Conservation (phyloP, 1,140 invertebrate species). For the Trichogramma pretiosum region DNA sequence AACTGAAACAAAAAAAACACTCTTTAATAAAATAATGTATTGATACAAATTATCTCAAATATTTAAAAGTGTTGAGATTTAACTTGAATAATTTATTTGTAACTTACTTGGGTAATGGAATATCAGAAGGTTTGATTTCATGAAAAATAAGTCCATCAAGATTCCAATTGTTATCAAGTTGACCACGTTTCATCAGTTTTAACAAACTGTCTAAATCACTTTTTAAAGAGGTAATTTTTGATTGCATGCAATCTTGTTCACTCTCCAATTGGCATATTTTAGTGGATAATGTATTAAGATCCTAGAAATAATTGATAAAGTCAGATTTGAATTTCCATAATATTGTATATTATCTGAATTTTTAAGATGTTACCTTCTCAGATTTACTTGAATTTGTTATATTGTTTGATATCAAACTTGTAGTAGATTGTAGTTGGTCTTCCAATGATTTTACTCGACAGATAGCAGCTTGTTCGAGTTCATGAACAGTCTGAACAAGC, state of each 20-base stretch:
- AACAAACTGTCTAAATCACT: conserved; percentile 37
- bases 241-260: conserved; percentile 25
- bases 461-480: conserved; percentile 48
- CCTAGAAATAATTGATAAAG: conserved; percentile 22
- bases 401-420: conserved; percentile 30
- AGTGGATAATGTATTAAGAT: conserved; percentile 28
- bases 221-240: conserved; percentile 33
- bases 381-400: conserved; percentile 28
- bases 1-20: conserved; percentile 28
- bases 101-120: conserved; percentile 31
- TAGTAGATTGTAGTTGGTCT: conserved; percentile 43
- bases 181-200: conserved; percentile 35
- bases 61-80: no score
- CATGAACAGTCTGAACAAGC: conserved; percentile 48
- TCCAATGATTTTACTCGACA: conserved; percentile 46
- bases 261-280: conserved; percentile 29
- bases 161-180: conserved; percentile 33
- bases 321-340: background rate
- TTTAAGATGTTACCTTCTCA: conserved; percentile 27
- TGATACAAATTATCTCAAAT: background rate
- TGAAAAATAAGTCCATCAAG: conserved; percentile 34
- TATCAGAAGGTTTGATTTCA: conserved; percentile 29
- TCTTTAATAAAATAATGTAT: background rate
- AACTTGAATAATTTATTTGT: conserved; percentile 1
- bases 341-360: conserved; percentile 4